Base-by-base conservation (phyloP, 1,140 invertebrate species). In the Pseudomyrmex concolor region DNA sequence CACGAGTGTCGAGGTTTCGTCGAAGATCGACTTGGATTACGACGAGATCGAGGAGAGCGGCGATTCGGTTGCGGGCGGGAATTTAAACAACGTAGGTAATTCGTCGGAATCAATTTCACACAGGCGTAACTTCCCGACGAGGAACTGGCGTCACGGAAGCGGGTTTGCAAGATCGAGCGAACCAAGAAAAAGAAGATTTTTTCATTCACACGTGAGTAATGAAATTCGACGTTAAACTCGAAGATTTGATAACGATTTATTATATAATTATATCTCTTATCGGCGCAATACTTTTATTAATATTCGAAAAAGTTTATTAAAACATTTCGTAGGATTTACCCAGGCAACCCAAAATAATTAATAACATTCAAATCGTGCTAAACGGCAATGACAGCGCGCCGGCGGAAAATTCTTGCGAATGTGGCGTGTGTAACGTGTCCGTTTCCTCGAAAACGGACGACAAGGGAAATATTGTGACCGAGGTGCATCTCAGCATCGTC, bases 381-480 rank as follows among this genome's bases (percentile, higher is more conserved):
- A 87, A 83, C 50, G 76, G 60, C 45, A 80, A 86, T 45, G 80
- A 85, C 4, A 85, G 66, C 4, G 22, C 50, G 25, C 66, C 85
- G 2, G 48, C 13, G 7, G n/a, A 19, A 10, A 66, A 72, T 19
- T 57, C 22, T 1, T 91, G 86, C 45, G 54, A 88, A 57, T 82
- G 87, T 57, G 50, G 80, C 8, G 45, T 87, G 43, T 91, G 90
- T 45, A 68, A 90, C 15, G 54, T 90, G 1, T 81, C 84, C 3
- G 77, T 89, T 19, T 81, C 70, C 0, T 85, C 89, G 4, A 80
- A 55, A 60, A 19, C 48, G 2, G 83, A 90, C 19, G 68, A 72
- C 0, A 72, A 85, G 1, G 90, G 88, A 34, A 90, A 91, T 71
- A 74, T 90, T 5, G 34, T 90, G 15, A 90, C 85, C 0, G 84